A percentile compares a stretch with the other conserved stretches of the same genome.
Evolutionary conservation across 2,888 invertebrate species (phyloP).

Genomic region (Candidula unifasciata): DNA sequence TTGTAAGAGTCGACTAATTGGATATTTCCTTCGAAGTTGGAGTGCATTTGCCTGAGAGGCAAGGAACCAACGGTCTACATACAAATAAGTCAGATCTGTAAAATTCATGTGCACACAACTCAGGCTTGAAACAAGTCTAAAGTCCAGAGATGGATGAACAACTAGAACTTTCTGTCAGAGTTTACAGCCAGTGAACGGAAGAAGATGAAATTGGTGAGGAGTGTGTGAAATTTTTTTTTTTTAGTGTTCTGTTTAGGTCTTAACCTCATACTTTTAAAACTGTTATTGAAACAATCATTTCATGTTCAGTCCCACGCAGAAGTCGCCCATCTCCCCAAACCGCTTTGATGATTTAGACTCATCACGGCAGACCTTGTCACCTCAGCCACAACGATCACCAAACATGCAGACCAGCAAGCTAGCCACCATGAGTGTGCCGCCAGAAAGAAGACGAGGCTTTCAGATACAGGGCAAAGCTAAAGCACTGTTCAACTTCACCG

Average conservation of each 20-base stretch:
- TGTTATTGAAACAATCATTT: not conserved
- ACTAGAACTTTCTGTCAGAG: too few relatives aligned
- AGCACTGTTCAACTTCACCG: constrained; percentile 93
- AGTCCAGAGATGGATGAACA: too few relatives aligned
- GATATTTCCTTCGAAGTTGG: too few relatives aligned
- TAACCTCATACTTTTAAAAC: not conserved
- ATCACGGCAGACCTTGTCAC: constrained; percentile 36
- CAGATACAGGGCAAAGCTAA: constrained; percentile 89
- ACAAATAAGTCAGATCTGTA: too few relatives aligned
- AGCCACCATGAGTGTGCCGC: constrained; percentile 62
- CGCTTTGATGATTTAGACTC: constrained; percentile 87
- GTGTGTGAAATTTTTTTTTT: not conserved
- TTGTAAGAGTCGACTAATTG: too few relatives aligned
- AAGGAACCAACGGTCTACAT: too few relatives aligned
- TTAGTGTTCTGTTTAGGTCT: not conserved
- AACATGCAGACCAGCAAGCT: constrained; percentile 33
- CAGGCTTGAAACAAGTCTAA: too few relatives aligned
- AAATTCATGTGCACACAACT: too few relatives aligned
- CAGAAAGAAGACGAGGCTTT: constrained; percentile 70
- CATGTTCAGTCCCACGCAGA: constrained; percentile 79
- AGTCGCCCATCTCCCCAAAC: constrained; percentile 93
- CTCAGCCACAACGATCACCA: constrained; percentile 36
- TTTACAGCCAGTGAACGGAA: not conserved
- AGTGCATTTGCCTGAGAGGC: too few relatives aligned
- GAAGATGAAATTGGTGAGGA: not conserved